Conservation (phyloP, 2,888 invertebrate species). For the Mantis religiosa region DNA sequence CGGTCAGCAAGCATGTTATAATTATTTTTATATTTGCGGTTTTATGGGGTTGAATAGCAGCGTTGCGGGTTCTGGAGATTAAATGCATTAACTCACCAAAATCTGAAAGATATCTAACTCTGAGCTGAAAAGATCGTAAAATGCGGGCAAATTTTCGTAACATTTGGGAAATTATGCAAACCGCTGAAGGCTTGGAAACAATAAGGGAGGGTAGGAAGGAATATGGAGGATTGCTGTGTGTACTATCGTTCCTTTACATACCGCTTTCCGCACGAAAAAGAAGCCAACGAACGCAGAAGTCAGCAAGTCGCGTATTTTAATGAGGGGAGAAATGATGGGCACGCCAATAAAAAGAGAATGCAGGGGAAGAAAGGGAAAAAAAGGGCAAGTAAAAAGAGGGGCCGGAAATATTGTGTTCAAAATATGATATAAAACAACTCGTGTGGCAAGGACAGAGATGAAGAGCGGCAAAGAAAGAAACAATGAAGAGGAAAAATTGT, state of each 20-base stretch:
- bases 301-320: not conserved
- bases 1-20: no score
- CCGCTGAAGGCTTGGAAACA: not conserved
- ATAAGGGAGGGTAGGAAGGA: not conserved
- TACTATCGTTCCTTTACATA: not conserved
- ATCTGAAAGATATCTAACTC: no score
- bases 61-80: no score
- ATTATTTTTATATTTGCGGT: no score
- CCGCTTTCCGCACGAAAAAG: not conserved
- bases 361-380: not conserved
- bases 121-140: no score
- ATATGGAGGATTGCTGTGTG: not conserved
- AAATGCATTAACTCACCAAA: no score
- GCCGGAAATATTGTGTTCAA: constrained; percentile 1
- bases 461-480: not conserved
- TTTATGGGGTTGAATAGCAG: no score
- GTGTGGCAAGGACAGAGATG: not conserved
- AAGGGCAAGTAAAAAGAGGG: not conserved
- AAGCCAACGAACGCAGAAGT: not conserved
- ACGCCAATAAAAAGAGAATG: not conserved
- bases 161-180: not conserved
- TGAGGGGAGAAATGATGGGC: not conserved
- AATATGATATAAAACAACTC: not conserved
- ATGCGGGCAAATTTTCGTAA: not conserved
- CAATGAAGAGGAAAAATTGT: not conserved